These are phyloP conservation scores for Phoeniculus purpureus DNA, from an alignment of 2,797 vertebrate species.

Conservation along the genomic window DNA sequence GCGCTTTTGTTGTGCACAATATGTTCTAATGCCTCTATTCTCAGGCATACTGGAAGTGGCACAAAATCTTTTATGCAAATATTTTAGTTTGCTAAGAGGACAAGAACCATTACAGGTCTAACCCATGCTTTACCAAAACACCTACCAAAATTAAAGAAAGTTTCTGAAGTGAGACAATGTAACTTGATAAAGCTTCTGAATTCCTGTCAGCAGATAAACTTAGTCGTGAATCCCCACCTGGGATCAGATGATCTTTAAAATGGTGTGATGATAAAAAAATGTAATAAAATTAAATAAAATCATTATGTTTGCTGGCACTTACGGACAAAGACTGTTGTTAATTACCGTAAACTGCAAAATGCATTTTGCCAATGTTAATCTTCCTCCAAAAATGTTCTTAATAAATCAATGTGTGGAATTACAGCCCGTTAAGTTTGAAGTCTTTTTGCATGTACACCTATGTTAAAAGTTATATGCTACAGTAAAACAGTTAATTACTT, in stretches of 20 bases:
- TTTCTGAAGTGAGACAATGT: not conserved
- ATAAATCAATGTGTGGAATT: slow-evolving; percentile 20
- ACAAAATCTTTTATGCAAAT: not conserved
- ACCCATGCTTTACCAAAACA: not conserved
- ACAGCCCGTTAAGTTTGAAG: not conserved
- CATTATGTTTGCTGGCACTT: not conserved
- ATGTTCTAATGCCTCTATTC: not conserved
- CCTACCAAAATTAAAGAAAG: not conserved
- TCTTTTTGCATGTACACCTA: not conserved
- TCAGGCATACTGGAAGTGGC: not conserved
- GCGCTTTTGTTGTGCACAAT: not conserved
- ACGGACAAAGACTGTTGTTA: slow-evolving; percentile 4
- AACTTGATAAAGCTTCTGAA: not conserved
- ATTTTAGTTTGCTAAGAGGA: not conserved
- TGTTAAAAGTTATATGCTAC: not conserved
- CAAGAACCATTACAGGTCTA: not conserved
- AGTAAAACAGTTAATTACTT: slow-evolving; percentile 36
- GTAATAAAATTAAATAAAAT: not conserved
- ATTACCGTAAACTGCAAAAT: slow-evolving; percentile 45
- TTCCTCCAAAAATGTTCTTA: slow-evolving; percentile 43
- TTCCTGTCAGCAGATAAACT: not conserved
- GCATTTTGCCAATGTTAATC: slow-evolving; percentile 14
- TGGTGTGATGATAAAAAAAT: not conserved
- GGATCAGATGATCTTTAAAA: slow-evolving; percentile 27
- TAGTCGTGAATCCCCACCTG: not conserved